Evolutionary conservation across 1,140 invertebrate species (phyloP), one percentile per base, ranked within the genome.

Genomic region (Cydia strobilella): DNA sequence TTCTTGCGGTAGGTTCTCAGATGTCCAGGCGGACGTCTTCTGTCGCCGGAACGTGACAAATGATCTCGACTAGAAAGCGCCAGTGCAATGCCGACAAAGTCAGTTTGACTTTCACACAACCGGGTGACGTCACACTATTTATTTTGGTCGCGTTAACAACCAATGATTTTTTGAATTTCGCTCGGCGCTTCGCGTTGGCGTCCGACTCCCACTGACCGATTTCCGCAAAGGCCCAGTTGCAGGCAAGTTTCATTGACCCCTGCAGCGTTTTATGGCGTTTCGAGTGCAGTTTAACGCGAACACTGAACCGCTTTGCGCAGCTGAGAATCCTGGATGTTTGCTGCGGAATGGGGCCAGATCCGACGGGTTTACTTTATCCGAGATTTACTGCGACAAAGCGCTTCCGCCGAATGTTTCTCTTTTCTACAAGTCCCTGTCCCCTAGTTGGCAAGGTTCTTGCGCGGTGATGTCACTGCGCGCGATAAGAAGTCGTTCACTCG

Each of bases 401-500:
- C 13, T 63, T 20, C 35, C 35, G n/a, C 27, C n/a, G 15, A 39
- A 69, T 42, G 65, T 69, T 42, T 69, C 15, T 51, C 42, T 65
- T 39, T 20, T 39, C 31, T 18, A 15, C 15, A 69, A 27, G 66
- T 81, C 74, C 78, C 77, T 77, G 75, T 77, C 76, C 75, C 79
- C 75, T 83, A 82, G 79, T 81, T 81, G 78, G 82, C 78, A 79
- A 73, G 73, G 72, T 48, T 82, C 80, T 80, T 79, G 73, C 77
- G 78, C 77, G 78, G 75, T 83, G 82, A 89, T 88, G 84, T 87
- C 86, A 87, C 79, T 80, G 74, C 75, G 73, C 20, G 76, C 79
- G 87, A 89, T 90, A 90, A 90, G 80, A 77, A 84, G 89, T 88
- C 87, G 87, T 89, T 90, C 87, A 89, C 87, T 83, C 77, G 79